These are phyloP conservation scores for Erebia palarica DNA, from an alignment of 2,888 invertebrate species.

Conservation along the genomic window DNA sequence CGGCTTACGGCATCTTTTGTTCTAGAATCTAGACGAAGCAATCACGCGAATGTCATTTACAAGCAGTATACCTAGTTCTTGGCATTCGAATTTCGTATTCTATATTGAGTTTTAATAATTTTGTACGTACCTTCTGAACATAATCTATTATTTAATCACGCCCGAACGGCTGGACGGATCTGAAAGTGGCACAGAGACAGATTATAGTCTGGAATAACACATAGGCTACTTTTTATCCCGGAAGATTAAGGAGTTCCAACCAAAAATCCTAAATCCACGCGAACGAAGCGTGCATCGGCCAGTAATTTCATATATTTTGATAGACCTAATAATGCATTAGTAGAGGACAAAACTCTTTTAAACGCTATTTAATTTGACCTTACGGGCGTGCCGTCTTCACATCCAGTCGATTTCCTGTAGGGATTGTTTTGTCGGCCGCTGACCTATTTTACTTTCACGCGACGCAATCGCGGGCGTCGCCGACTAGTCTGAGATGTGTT, in stretches of 20 bases:
- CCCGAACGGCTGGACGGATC: too few relatives aligned
- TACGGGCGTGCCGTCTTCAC: conserved; percentile 29
- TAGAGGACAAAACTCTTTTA: background rate
- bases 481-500: conserved; percentile 49
- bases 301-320: background rate
- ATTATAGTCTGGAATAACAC: too few relatives aligned
- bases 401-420: conserved; percentile 62
- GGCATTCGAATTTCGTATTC: background rate
- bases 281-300: too few relatives aligned
- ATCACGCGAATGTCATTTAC: conserved; percentile 14
- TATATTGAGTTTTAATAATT: background rate
- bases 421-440: conserved; percentile 55
- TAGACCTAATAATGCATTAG: background rate
- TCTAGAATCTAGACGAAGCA: background rate
- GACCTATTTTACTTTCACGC: conserved; percentile 70
- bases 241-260: too few relatives aligned
- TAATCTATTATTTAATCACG: too few relatives aligned
- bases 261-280: too few relatives aligned
- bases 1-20: background rate
- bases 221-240: too few relatives aligned
- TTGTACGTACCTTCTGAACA: background rate
- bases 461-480: conserved; percentile 52
- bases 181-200: too few relatives aligned
- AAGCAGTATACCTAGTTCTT: background rate
- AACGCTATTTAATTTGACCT: conserved; percentile 3